Conservation (phyloP, 2,888 invertebrate species). For the Melanotus villosus region DNA sequence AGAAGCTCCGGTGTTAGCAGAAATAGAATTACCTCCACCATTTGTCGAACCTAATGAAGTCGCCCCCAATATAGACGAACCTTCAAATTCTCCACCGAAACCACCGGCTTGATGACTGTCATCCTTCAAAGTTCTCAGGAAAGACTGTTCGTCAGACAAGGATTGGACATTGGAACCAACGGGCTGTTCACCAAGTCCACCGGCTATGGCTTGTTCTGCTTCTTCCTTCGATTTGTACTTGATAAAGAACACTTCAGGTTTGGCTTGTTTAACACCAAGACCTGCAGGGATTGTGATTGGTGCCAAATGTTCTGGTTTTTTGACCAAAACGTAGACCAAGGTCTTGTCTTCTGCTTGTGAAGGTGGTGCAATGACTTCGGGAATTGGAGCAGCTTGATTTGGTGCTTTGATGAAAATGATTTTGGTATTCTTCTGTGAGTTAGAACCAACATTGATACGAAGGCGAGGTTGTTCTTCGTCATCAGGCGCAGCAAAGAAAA, state of each 20-base stretch:
- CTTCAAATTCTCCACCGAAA: not conserved
- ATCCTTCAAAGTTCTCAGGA: constrained; percentile 16
- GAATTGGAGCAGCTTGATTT: constrained; percentile 50
- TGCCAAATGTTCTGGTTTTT: constrained; percentile 81
- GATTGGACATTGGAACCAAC: constrained; percentile 23
- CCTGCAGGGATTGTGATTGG: constrained; percentile 82
- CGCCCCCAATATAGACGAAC: not conserved
- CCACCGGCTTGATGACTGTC: not conserved
- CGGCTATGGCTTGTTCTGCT: constrained; percentile 51
- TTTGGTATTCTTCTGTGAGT: constrained; percentile 66
- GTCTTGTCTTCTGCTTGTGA: constrained; percentile 63
- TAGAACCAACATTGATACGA: constrained; percentile 55
- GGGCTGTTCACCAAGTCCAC: constrained; percentile 29
- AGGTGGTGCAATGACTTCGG: constrained; percentile 56
- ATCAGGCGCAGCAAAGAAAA: constrained; percentile 64
- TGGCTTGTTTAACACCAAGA: constrained; percentile 84
- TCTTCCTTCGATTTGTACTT: constrained; percentile 74
- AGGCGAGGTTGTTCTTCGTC: constrained; percentile 57
- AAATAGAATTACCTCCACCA: too few relatives aligned
- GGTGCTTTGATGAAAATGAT: constrained; percentile 70
- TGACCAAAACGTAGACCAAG: constrained; percentile 64
- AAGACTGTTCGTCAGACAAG: constrained; percentile 17
- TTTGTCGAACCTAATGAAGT: too few relatives aligned
- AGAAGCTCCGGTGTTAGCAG: too few relatives aligned
- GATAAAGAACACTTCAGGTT: constrained; percentile 92